phyloP scores from a whole-genome alignment of 2,797 vertebrate species.

The Melopsittacus undulatus region DNA sequence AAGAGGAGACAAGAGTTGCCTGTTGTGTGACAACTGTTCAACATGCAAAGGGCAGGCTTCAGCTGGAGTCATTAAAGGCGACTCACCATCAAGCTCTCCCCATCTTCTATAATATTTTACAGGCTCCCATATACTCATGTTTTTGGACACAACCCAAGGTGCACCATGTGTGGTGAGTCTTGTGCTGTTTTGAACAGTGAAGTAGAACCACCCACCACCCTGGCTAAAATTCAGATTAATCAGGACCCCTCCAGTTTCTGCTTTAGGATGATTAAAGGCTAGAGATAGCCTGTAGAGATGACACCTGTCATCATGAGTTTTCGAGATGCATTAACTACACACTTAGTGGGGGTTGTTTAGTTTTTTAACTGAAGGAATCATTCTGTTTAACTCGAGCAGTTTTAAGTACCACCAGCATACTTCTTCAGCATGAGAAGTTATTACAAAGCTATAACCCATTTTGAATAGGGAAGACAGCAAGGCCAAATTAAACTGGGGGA shows the following conservation, averaged over 20 bases:
- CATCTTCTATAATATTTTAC: not conserved
- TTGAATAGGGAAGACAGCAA: not conserved
- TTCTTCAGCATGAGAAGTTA: not conserved
- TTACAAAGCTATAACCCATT: not conserved
- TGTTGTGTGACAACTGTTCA: not conserved
- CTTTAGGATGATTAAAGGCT: conserved; percentile 32
- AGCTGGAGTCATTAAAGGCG: not conserved
- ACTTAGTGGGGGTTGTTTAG: not conserved
- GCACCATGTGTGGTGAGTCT: not conserved
- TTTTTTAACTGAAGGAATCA: not conserved
- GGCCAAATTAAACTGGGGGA: conserved; percentile 32
- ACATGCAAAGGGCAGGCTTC: not conserved
- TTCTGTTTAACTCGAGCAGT: not conserved
- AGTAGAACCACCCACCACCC: conserved; percentile 22
- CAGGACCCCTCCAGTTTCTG: not conserved
- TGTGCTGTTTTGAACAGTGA: not conserved
- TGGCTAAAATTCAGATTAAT: conserved; percentile 51
- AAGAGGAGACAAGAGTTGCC: not conserved
- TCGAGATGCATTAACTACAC: not conserved
- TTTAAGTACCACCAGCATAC: not conserved
- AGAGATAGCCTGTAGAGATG: conserved; percentile 38
- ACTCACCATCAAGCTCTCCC: not conserved
- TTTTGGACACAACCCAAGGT: not conserved
- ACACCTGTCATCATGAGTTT: conserved; percentile 19
- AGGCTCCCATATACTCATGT: not conserved